Conservation (phyloP, 2,888 invertebrate species). For the Agrypnus murinus region DNA sequence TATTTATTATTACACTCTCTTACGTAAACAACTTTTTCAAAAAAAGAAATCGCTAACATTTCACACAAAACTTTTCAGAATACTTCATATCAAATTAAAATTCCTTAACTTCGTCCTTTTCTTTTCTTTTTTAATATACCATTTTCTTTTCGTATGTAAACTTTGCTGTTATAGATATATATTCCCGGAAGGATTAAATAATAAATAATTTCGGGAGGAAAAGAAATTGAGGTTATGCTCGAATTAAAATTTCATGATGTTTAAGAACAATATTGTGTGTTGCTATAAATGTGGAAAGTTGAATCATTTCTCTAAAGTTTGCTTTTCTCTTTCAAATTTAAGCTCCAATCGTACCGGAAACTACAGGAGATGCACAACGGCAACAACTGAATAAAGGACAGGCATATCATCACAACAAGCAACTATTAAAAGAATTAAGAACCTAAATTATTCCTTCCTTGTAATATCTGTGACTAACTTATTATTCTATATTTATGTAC, state of each 20-base stretch:
- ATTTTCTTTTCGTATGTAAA: no score
- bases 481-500: constrained; percentile 53
- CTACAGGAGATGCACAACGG: constrained; percentile 60
- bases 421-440: not conserved
- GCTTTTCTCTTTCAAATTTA: no score
- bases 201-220: no score
- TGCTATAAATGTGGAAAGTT: no score
- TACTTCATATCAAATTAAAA: not conserved
- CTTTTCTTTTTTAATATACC: not conserved
- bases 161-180: no score
- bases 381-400: constrained; percentile 51
- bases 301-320: no score
- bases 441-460: constrained; percentile 42
- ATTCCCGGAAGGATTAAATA: no score
- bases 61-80: no score
- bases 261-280: no score
- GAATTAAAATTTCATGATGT: not conserved
- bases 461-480: constrained; percentile 51
- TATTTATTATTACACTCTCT: no score
- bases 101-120: not conserved
- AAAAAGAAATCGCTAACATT: no score
- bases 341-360: constrained; percentile 66
- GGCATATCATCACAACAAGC: constrained; percentile 50
- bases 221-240: not conserved
- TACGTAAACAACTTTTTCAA: no score